Evolutionary conservation across 2,797 vertebrate species (phyloP), one percentile per base, ranked within the genome.

Genomic region (Hemitrygon akajei): DNA sequence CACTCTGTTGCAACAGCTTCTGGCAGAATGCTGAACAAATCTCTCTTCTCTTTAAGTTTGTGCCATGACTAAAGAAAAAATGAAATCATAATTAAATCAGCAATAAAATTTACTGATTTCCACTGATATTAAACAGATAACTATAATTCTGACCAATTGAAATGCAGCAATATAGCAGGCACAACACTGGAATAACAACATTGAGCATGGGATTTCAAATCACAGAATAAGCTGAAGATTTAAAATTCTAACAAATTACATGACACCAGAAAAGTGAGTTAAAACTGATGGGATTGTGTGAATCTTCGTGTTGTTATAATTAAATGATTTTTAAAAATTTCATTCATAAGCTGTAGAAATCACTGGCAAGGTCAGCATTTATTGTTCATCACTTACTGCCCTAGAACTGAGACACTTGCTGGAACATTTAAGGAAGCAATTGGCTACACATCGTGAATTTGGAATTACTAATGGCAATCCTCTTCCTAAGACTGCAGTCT

Each of bases 11-110:
- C 93, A 94, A 94, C n/a, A 96, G 96, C 96, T 95, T 98, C 94
- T 87, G 98, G 98, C 94, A 99, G 96, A 96, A 99, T 95, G 79
- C 93, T 97, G 96, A 97, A 98, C 96, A 99, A 96, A 96, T 99
- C 98, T 96, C 96, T 97, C 95, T 95, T 97, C 94, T 95, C 95
- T 94, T 60, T 96, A 94, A 99, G 96, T 94, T 96, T 95, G 93
- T 95, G 96, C 96, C 96, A 98, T 34, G 98, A 97, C 99, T 99
- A 95, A 0, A 47, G 93, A 71, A 95, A 75, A 87, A 95, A 96
- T 94, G 93, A 94, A 94, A 94, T 95, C 94, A 94, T 94, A 95
- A 79, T 25, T 76, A 40, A 93, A 93, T 93, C 47, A 93, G 37
- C 71, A 20, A 75, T 25, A 75, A 25, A 22, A 22, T 75, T 75